phyloP scores from a whole-genome alignment of 2,888 invertebrate species.

The Pachydiplax longipennis region DNA sequence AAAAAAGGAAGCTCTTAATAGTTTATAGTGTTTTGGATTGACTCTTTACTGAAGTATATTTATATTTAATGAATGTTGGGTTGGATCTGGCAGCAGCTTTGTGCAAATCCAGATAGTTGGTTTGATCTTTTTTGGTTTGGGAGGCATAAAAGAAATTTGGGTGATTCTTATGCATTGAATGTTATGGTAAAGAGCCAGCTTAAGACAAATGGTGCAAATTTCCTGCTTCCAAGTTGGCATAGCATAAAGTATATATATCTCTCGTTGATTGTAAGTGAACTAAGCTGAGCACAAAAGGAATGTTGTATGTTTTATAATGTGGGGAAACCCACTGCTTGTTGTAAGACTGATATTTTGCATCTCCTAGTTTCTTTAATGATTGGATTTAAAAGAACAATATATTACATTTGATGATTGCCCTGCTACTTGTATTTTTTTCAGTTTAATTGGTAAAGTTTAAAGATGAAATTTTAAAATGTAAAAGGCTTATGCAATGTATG shows the following conservation, averaged over 20 bases:
- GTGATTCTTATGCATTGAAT: constrained; percentile 34
- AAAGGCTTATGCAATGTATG: constrained; percentile 46
- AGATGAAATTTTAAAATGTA: constrained; percentile 13
- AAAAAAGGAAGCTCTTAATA: constrained; percentile 35
- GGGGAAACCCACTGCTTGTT: constrained; percentile 41
- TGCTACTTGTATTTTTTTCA: constrained; percentile 42
- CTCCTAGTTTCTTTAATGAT: constrained; percentile 38
- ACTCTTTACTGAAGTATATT: constrained; percentile 41
- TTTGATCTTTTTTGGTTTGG: constrained; percentile 41
- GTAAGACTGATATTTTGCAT: constrained; percentile 44
- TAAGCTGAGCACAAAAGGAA: constrained; percentile 41
- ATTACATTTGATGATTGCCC: constrained; percentile 42
- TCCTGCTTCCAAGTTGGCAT: constrained; percentile 43
- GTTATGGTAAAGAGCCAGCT: constrained; percentile 44
- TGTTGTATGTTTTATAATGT: constrained; percentile 44
- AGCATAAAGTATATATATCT: constrained; percentile 40
- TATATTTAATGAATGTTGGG: constrained; percentile 38
- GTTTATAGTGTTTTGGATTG: constrained; percentile 43
- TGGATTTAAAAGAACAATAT: constrained; percentile 12
- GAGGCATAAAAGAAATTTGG: constrained; percentile 41
- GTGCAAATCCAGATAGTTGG: constrained; percentile 43
- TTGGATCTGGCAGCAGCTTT: constrained; percentile 42
- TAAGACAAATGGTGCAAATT: constrained; percentile 41
- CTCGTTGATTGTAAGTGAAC: constrained; percentile 42
- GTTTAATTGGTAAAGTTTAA: constrained; percentile 32